Percentiles rank a stretch among this genome's conserved stretches.
Evolutionary conservation across 2,113 vertebrate genomes (phyloP).

Genomic region (Dicrurus megarhynchus): DNA sequence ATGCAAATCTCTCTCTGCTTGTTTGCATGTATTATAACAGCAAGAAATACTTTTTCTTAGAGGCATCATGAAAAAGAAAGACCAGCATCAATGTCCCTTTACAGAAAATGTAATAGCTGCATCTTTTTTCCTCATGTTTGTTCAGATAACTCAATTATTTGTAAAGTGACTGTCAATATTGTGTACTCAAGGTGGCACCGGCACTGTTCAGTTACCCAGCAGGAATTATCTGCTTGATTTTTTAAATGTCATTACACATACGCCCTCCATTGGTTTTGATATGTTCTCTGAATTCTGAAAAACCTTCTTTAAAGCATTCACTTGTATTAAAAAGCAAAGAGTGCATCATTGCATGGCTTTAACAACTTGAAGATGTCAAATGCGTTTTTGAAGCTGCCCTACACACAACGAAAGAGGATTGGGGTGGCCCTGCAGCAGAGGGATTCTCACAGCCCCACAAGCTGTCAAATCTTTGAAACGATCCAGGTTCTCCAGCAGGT

Average conservation of each 20-base stretch:
- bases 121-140: not conserved
- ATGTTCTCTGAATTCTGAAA: not conserved
- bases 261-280: not conserved
- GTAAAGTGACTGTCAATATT: not conserved
- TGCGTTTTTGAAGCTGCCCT: not conserved
- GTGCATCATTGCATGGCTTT: not conserved
- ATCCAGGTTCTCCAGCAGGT: not conserved
- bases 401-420: not conserved
- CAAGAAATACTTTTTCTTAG: slow-evolving; percentile 20
- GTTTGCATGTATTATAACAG: slow-evolving; percentile 36
- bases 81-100: not conserved
- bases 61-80: not conserved
- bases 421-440: not conserved
- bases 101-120: not conserved
- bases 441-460: not conserved
- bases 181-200: not conserved
- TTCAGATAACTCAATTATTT: not conserved
- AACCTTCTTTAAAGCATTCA: accelerated
- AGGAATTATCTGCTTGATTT: not conserved
- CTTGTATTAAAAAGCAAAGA: not conserved
- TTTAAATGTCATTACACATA: not conserved
- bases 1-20: slow-evolving; percentile 43
- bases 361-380: not conserved
- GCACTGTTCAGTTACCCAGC: not conserved
- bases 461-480: not conserved